Evolutionary conservation across 2,113 vertebrate genomes (phyloP).

Genomic region (Onychorhynchus coronatus): DNA sequence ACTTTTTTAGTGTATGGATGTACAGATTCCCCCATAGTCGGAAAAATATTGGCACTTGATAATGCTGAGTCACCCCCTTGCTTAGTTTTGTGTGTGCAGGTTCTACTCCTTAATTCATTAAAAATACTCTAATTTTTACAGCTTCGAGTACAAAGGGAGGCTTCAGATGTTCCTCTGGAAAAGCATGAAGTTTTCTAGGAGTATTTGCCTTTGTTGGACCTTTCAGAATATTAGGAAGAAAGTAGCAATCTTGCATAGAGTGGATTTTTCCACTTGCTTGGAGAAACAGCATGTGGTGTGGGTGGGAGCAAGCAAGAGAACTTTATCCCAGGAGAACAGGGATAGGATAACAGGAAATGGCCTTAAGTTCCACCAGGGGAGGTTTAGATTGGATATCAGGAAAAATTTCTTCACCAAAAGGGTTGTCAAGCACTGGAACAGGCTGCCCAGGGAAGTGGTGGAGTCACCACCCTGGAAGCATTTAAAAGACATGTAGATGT

Average conservation of each 20-base stretch:
- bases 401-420: neutral
- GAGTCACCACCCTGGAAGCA: neutral
- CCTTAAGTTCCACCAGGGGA: neutral
- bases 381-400: neutral
- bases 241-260: neutral
- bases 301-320: neutral
- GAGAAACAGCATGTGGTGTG: neutral
- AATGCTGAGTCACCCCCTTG: neutral
- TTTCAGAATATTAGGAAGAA: neutral
- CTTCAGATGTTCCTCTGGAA: neutral
- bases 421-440: neutral
- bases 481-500: neutral
- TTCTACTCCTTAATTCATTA: neutral
- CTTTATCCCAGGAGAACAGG: neutral
- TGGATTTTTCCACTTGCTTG: neutral
- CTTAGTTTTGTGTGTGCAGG: neutral
- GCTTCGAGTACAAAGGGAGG: neutral
- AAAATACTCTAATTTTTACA: neutral
- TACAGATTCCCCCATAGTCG: neutral
- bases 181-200: neutral
- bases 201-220: neutral
- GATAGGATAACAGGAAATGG: neutral
- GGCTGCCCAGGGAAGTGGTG: neutral
- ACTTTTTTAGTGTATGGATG: neutral
- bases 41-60: neutral